Base-by-base conservation (phyloP, 2,113 vertebrate genomes). In the Urocolius indicus region DNA sequence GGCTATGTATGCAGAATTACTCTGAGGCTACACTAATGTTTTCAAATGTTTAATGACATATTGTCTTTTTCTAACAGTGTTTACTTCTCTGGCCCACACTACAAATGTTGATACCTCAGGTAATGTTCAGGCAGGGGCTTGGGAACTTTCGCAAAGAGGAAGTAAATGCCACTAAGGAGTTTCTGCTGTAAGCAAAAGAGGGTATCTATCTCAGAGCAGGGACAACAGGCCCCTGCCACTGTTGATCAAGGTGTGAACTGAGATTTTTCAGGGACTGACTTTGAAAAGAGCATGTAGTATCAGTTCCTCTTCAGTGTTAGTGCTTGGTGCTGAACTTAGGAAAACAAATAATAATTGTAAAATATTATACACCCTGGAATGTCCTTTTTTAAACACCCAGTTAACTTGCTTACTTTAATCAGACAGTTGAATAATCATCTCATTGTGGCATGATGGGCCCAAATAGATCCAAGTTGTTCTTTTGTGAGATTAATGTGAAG, bases 401-500 rank as follows among this genome's bases (percentile, higher is more conserved):
- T 93, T 97, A 95, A 86, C 84, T 95, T 95, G 78, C 96, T 97
- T 91, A 78, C 92, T 98, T 86, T 84, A 94, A 93, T 34, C 86
- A 93, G 55, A 27, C 76, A 94, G 94, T 76, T 98, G 96, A 98
- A 85, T 77, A 97, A 98, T 96, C 78, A 90, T 84, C 97, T 96
- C 88, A 77, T 84, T 48, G 6, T 88, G 96, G 93, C 90, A n/a
- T 97, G 96, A 98, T 96, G 97, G 87, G 82, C 94, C 82, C 43
- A 10, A 69, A 87, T 85, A 96, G 94, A 94, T 84, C 90, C 5
- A 17, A 94, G 91, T 95, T 97, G 96, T 97, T 95, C 94, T 94
- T 94, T 92, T 89, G 93, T 97, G 96, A 98, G 97, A 91, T 95
- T 98, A 96, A 98, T 97, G 93, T 93, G 87, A 97, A 97, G 96